Evolutionary conservation across 2,113 vertebrate genomes (phyloP).

Genomic region (Forbesichthys papilliferus): DNA sequence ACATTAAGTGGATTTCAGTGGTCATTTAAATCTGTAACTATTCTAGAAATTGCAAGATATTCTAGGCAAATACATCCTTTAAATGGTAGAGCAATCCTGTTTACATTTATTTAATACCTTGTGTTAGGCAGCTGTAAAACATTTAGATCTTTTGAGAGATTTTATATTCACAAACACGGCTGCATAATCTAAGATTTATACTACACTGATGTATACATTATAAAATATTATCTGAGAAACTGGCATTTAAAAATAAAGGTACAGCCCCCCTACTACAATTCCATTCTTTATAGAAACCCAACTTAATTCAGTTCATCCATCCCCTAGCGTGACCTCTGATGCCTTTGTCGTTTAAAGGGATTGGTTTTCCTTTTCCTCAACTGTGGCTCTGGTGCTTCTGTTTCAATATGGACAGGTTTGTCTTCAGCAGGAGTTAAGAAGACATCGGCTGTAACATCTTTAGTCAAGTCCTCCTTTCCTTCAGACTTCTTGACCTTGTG

Average conservation of each 20-base stretch:
- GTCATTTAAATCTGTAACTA: no score
- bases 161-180: not conserved
- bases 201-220: not conserved
- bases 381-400: constrained; percentile 76
- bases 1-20: no score
- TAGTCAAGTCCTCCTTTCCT: constrained; percentile 69
- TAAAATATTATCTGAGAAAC: no score
- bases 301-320: constrained; percentile 16
- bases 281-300: not conserved
- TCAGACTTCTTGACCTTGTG: constrained; percentile 81
- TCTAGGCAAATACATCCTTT: not conserved
- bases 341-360: constrained; percentile 84
- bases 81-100: not conserved
- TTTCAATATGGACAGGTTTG: constrained; percentile 79
- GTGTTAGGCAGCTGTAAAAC: no score
- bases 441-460: constrained; percentile 87
- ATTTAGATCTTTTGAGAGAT: no score
- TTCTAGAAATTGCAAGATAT: not conserved
- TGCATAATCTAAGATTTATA: not conserved
- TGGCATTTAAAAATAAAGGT: no score
- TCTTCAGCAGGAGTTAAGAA: constrained; percentile 85
- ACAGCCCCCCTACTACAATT: no score
- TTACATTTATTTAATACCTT: not conserved
- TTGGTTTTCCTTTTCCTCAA: constrained; percentile 83
- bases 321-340: constrained; percentile 61